A percentile compares a stretch with the other conserved stretches of the same genome.
Conservation (phyloP, 2,113 vertebrate species). For the Hippocampus guttulatus region DNA sequence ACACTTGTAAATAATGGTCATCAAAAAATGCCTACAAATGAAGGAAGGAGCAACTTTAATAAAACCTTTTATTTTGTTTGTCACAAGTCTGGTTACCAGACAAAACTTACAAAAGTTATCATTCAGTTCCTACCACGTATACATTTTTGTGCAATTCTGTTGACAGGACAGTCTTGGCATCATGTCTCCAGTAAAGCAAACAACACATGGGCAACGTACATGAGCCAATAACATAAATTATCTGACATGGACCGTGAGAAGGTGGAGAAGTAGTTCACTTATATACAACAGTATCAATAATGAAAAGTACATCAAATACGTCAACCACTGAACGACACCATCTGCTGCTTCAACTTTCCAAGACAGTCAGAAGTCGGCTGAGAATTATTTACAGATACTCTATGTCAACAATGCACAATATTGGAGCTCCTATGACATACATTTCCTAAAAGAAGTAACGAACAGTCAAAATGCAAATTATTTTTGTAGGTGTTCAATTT, state of each 20-base stretch:
- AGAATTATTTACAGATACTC: slow-evolving; percentile 56
- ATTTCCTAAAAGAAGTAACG: slow-evolving; percentile 21
- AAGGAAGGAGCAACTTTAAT: slow-evolving; percentile 19
- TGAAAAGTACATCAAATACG: slow-evolving; percentile 51
- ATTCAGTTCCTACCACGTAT: slow-evolving; percentile 64
- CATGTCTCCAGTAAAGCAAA: slow-evolving; percentile 34
- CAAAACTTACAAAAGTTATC: slow-evolving; percentile 74
- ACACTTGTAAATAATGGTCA: not conserved
- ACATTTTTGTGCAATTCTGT: slow-evolving; percentile 68
- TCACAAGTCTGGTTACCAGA: slow-evolving; percentile 78
- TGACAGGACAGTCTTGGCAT: slow-evolving; percentile 40
- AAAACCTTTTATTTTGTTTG: slow-evolving; percentile 71
- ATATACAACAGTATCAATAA: slow-evolving; percentile 55
- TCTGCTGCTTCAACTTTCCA: slow-evolving; percentile 19
- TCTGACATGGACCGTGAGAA: slow-evolving; percentile 32
- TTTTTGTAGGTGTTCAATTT: slow-evolving; percentile 53
- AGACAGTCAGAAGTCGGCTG: slow-evolving; percentile 41
- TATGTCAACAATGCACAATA: slow-evolving; percentile 32
- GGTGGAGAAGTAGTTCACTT: slow-evolving; percentile 30
- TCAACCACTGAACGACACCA: slow-evolving; percentile 30
- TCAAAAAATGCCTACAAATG: not conserved
- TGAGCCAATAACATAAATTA: slow-evolving; percentile 60
- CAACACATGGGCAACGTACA: slow-evolving; percentile 30
- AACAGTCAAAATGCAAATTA: slow-evolving; percentile 35
- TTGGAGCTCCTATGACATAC: slow-evolving; percentile 34